These are phyloP conservation scores for Lasioglossum pauxillum DNA, from an alignment of 2,888 invertebrate species.

Conservation along the genomic window DNA sequence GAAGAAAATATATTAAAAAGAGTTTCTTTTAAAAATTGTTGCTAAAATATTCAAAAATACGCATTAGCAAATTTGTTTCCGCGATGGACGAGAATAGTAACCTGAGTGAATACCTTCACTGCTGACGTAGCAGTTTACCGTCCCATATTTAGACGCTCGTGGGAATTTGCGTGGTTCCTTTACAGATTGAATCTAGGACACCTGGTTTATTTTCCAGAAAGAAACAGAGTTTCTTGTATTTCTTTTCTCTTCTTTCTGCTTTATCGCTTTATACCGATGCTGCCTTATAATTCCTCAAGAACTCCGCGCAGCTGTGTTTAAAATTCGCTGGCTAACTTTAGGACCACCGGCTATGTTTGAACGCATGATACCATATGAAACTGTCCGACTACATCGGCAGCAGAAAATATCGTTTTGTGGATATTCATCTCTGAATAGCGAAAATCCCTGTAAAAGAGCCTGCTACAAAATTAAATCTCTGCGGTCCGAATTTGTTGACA, in stretches of 20 bases:
- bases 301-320: constrained; percentile 3
- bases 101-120: neutral
- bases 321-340: constrained; percentile 21
- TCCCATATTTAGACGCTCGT: constrained; percentile 45
- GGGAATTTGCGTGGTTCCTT: constrained; percentile 54
- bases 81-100: neutral
- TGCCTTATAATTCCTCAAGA: constrained; percentile 46
- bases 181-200: constrained; percentile 53
- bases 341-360: constrained; percentile 17
- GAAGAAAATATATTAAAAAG: too few relatives aligned
- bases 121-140: constrained; percentile 39
- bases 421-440: neutral
- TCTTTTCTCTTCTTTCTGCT: neutral
- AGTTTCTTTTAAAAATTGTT: too few relatives aligned
- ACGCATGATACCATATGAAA: neutral
- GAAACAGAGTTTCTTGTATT: constrained; percentile 26
- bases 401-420: neutral
- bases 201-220: constrained; percentile 55
- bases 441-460: neutral
- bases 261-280: constrained; percentile 43
- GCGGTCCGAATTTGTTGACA: neutral
- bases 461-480: neutral
- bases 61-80: neutral
- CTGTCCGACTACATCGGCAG: neutral
- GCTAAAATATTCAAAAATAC: neutral